A percentile compares a stretch with the other conserved stretches of the same genome.
phyloP scores from a whole-genome alignment of 2,888 invertebrate species.

The Temnothorax unifasciatus region DNA sequence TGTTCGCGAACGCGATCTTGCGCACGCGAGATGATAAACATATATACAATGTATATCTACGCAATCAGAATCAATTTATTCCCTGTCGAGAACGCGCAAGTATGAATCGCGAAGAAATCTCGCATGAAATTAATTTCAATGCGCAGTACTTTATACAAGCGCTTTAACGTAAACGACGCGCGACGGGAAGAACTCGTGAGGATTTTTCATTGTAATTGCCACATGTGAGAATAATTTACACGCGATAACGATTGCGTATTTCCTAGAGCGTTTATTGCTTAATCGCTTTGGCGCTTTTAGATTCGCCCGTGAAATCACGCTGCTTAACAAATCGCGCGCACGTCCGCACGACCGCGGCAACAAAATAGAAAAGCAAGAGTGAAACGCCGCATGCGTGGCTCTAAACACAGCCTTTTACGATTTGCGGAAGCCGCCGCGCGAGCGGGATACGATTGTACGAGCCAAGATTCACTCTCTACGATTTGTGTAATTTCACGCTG shows the following conservation, averaged over 20 bases:
- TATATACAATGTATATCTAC: neutral
- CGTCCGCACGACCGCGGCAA: neutral
- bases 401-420: conserved; percentile 1
- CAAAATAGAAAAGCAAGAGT: conserved; percentile 39
- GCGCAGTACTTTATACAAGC: neutral
- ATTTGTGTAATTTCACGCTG: conserved; percentile 48
- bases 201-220: neutral
- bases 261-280: neutral
- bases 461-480: conserved; percentile 38
- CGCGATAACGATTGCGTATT: conserved; percentile 4
- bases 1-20: neutral
- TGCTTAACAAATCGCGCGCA: neutral
- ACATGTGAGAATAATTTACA: neutral
- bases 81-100: neutral
- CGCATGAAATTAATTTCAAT: neutral
- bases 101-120: neutral
- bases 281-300: neutral
- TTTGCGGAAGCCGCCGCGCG: conserved; percentile 16
- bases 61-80: neutral
- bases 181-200: too few relatives aligned
- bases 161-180: neutral
- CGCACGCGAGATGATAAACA: neutral
- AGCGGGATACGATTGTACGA: conserved; percentile 23
- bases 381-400: neutral
- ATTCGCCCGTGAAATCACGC: conserved; percentile 7